Evolutionary conservation across 2,888 invertebrate genomes (phyloP).

Genomic region (Sarcophaga carnaria): DNA sequence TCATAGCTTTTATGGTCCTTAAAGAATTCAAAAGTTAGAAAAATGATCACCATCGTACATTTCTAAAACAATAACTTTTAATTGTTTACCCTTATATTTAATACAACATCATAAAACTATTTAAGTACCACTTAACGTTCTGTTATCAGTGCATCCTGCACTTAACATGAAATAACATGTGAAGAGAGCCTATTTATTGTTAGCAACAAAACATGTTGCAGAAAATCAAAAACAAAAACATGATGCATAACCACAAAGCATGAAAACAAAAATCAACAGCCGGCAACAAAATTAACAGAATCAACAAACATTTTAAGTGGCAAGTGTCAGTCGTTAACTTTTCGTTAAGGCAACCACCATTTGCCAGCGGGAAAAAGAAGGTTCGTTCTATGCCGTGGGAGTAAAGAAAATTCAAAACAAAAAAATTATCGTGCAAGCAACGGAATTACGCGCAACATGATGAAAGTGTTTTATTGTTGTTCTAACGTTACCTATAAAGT

Average conservation of each 20-base stretch:
- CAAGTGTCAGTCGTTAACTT: constrained; percentile 32
- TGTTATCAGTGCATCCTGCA: too few relatives aligned
- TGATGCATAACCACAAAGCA: neutral
- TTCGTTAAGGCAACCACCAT: constrained; percentile 29
- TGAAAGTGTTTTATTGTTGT: constrained; percentile 2
- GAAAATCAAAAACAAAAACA: too few relatives aligned
- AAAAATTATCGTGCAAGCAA: neutral
- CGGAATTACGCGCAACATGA: neutral
- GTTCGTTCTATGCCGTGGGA: neutral
- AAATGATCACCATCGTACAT: too few relatives aligned
- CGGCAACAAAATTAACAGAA: constrained; percentile 20
- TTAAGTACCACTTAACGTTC: too few relatives aligned
- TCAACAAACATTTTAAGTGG: constrained; percentile 24
- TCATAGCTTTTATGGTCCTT: too few relatives aligned
- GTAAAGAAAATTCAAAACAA: neutral
- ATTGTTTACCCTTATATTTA: too few relatives aligned
- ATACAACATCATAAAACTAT: too few relatives aligned
- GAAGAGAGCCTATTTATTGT: too few relatives aligned
- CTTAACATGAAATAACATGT: too few relatives aligned
- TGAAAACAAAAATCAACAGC: neutral
- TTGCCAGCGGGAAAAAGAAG: constrained; percentile 26
- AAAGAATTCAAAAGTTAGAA: too few relatives aligned
- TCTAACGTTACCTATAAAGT: constrained; percentile 26
- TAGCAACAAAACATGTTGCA: too few relatives aligned
- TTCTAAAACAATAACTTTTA: too few relatives aligned